Percentiles rank a stretch among this genome's conserved stretches.
phyloP scores from a whole-genome alignment of 1,140 invertebrate species.

The Wasmannia auropunctata region DNA sequence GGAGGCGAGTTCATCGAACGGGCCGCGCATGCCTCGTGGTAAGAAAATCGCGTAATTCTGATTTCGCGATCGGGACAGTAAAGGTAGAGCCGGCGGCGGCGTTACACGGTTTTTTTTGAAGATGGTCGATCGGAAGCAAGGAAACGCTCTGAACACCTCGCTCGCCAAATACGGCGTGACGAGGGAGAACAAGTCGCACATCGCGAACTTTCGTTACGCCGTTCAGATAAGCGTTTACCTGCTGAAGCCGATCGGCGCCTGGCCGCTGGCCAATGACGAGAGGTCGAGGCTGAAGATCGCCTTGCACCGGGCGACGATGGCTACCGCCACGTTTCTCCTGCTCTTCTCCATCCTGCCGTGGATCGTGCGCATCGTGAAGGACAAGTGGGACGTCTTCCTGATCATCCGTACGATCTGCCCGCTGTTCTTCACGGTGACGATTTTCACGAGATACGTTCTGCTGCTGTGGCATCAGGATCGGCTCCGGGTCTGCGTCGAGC shows the following conservation, averaged over 20 bases:
- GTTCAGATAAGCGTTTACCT: constrained; percentile 40
- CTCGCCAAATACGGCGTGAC: neutral
- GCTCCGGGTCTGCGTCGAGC: constrained; percentile 70
- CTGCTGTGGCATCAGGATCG: constrained; percentile 60
- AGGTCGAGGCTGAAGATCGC: neutral
- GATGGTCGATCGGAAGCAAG: neutral
- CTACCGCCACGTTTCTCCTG: neutral
- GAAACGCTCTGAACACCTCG: neutral
- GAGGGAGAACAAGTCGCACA: constrained; percentile 12
- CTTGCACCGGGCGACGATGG: neutral
- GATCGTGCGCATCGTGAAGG: constrained; percentile 36
- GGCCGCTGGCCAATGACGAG: constrained; percentile 24
- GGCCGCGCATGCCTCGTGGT: constrained; percentile 14
- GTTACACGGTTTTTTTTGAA: neutral
- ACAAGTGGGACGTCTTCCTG: constrained; percentile 60
- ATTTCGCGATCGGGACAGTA: neutral
- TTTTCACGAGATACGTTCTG: constrained; percentile 68
- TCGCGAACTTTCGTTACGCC: constrained; percentile 24
- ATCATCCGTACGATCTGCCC: constrained; percentile 72
- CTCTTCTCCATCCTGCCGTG: neutral
- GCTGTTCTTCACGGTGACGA: constrained; percentile 72
- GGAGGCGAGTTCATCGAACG: constrained; percentile 5
- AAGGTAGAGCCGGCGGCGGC: neutral
- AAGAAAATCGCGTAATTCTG: constrained; percentile 14
- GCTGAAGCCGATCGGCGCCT: constrained; percentile 54